Evolutionary conservation across 2,113 vertebrate species (phyloP).

Genomic region (Dromiciops gliroides): DNA sequence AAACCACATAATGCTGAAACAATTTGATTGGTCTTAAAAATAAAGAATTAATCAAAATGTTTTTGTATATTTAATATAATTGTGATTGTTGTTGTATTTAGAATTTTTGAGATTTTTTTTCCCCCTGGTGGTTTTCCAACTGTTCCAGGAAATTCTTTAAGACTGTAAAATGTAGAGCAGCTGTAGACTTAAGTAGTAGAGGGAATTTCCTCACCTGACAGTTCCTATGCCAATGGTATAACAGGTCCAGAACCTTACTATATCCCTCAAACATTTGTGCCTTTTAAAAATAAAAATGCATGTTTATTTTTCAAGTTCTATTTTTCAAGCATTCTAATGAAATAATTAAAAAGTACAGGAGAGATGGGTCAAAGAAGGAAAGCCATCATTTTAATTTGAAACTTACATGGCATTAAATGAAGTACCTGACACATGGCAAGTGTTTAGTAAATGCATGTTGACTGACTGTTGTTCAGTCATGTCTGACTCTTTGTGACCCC

Average conservation of each 20-base stretch:
- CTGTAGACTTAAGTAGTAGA: background rate
- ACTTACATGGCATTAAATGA: background rate
- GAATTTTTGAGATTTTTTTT: background rate
- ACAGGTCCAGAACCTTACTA: background rate
- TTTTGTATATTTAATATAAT: background rate
- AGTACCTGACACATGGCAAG: background rate
- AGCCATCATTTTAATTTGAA: background rate
- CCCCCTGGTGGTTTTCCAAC: background rate
- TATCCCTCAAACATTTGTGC: background rate
- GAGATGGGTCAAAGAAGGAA: background rate
- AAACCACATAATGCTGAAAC: constrained; percentile 9
- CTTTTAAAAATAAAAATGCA: background rate
- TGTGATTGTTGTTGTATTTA: background rate
- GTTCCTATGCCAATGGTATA: background rate
- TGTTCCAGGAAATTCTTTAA: background rate
- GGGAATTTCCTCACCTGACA: background rate
- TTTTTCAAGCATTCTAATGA: background rate
- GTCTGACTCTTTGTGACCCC: background rate
- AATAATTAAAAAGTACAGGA: background rate
- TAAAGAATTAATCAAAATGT: background rate
- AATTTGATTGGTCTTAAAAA: constrained; percentile 27
- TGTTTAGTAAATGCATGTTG: background rate
- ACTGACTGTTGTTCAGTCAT: background rate
- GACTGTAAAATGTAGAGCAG: background rate
- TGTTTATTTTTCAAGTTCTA: background rate